These are phyloP conservation scores for Eremobia ochroleuca DNA, from an alignment of 2,888 invertebrate genomes.

Conservation along the genomic window DNA sequence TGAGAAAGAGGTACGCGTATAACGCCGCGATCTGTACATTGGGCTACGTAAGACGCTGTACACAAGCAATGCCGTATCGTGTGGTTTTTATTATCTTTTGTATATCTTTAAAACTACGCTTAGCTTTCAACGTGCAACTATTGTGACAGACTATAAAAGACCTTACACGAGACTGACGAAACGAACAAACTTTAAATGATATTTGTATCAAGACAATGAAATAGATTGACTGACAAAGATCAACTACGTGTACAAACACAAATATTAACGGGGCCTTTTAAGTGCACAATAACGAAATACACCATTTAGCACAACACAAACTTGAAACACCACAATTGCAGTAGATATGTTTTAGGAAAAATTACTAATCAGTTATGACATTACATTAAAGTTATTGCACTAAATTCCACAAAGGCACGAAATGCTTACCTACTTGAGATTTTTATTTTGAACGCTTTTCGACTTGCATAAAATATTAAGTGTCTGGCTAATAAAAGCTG, in stretches of 20 bases:
- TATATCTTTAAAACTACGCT: conserved; percentile 84
- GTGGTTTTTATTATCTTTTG: conserved; percentile 82
- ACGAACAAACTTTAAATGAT: conserved; percentile 33
- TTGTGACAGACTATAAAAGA: conserved; percentile 67
- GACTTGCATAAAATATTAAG: not conserved
- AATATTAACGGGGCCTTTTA: conserved; percentile 71
- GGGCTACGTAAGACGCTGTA: conserved; percentile 86
- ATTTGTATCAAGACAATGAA: conserved; percentile 55
- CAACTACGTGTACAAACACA: conserved; percentile 73
- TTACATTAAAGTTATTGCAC: conserved; percentile 15
- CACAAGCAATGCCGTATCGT: conserved; percentile 87
- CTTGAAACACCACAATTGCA: conserved; percentile 72
- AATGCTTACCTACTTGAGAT: not conserved
- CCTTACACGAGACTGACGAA: conserved; percentile 59
- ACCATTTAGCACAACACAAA: conserved; percentile 71
- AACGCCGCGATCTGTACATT: conserved; percentile 84
- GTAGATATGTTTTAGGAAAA: conserved; percentile 61
- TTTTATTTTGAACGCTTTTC: not conserved
- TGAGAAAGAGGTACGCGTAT: conserved; percentile 96
- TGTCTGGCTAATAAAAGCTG: not conserved
- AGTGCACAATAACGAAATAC: conserved; percentile 72
- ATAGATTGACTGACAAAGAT: conserved; percentile 67
- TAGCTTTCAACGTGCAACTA: conserved; percentile 86
- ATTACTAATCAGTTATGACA: conserved; percentile 39
- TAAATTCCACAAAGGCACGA: conserved; percentile 9